phyloP scores from a whole-genome alignment of 2,113 vertebrate genomes.

The Cyanoramphus novaezelandiae region DNA sequence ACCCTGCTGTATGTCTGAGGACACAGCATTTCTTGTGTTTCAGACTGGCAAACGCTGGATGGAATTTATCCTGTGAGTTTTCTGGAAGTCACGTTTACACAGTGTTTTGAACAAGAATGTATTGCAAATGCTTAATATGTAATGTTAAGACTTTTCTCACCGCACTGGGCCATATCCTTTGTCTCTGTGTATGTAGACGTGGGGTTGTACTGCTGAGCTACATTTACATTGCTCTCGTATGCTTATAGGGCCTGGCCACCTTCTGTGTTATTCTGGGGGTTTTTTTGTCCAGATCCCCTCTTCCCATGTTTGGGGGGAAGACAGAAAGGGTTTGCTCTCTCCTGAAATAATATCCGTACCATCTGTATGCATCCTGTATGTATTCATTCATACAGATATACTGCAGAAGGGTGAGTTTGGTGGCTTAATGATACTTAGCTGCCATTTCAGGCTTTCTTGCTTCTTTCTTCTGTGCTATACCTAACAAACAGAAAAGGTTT shows the following conservation, averaged over 20 bases:
- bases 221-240: not conserved
- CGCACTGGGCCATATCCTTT: not conserved
- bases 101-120: not conserved
- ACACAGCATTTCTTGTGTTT: not conserved
- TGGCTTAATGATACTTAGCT: constrained; percentile 44
- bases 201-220: not conserved
- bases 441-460: constrained; percentile 55
- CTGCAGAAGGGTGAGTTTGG: not conserved
- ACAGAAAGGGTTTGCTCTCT: not conserved
- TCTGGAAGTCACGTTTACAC: not conserved
- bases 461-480: constrained; percentile 58
- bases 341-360: not conserved
- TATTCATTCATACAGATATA: not conserved
- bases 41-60: not conserved
- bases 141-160: not conserved
- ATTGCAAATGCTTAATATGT: not conserved
- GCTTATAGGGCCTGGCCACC: not conserved
- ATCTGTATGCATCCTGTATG: not conserved
- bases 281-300: not conserved
- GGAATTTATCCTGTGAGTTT: not conserved
- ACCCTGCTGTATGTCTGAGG: accelerated
- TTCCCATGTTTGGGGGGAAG: not conserved
- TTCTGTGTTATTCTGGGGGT: not conserved
- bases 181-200: not conserved
- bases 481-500: constrained; percentile 12